phyloP scores from a whole-genome alignment of 2,797 vertebrate genomes.

The Neopelma chrysocephalum region DNA sequence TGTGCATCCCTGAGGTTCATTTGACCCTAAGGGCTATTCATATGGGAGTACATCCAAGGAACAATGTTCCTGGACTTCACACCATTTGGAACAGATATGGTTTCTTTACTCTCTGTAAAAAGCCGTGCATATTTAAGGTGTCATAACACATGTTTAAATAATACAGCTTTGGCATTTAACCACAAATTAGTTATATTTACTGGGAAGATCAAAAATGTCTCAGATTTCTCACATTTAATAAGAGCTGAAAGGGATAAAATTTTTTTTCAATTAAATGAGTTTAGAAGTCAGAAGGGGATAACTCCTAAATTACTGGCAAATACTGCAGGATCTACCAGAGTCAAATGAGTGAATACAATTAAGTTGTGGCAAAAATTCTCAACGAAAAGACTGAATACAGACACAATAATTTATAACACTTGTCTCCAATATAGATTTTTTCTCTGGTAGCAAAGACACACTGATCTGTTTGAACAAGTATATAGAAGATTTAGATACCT shows the following conservation, averaged over 20 bases:
- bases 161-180: neutral
- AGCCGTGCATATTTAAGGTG: neutral
- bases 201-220: neutral
- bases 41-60: neutral
- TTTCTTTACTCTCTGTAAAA: neutral
- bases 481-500: neutral
- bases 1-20: neutral
- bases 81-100: neutral
- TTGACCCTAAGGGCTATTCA: neutral
- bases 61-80: neutral
- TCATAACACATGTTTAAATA: neutral
- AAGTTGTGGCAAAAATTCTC: neutral
- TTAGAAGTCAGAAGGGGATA: neutral
- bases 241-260: neutral
- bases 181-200: neutral
- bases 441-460: neutral
- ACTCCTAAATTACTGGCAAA: neutral
- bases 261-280: neutral
- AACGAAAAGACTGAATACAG: neutral
- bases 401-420: neutral
- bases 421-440: neutral
- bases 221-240: neutral
- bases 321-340: neutral
- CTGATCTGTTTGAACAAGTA: neutral
- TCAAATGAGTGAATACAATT: neutral